Percentiles rank a stretch among this genome's conserved stretches.
These are phyloP conservation scores for Crocodylus rhombifer DNA, from an alignment of 2,797 vertebrate species.

Conservation along the genomic window DNA sequence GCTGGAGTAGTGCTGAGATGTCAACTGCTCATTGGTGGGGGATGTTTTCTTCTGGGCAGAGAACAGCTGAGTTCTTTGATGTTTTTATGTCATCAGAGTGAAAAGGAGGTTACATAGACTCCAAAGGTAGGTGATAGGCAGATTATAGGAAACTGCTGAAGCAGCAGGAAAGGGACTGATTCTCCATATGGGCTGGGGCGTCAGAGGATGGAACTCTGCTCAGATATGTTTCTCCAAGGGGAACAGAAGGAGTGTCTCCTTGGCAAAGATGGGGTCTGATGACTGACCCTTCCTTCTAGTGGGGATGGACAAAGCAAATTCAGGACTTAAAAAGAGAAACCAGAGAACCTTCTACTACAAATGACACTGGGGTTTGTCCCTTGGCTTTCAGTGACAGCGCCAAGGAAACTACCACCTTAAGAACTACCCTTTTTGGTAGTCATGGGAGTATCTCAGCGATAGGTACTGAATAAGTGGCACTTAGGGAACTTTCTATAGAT, in stretches of 20 bases:
- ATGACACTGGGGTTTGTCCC: background rate
- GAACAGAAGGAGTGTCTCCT: background rate
- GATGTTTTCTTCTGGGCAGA: rapidly evolving
- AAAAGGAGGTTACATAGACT: conserved; percentile 11
- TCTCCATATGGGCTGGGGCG: background rate
- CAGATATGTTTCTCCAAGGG: background rate
- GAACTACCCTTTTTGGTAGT: background rate
- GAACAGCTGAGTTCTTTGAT: background rate
- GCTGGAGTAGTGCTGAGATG: background rate
- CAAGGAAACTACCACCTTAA: background rate
- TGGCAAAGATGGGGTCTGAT: rapidly evolving
- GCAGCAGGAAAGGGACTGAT: conserved; percentile 1
- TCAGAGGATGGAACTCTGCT: background rate
- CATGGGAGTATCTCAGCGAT: background rate
- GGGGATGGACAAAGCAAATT: rapidly evolving
- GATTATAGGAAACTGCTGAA: conserved; percentile 40
- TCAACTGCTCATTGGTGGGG: background rate
- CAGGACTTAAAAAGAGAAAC: background rate
- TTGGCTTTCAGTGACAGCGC: background rate
- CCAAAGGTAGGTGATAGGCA: conserved; percentile 11
- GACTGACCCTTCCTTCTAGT: background rate
- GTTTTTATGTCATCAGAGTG: background rate
- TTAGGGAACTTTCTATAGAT: background rate
- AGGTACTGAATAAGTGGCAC: background rate
- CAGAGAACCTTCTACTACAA: background rate